Evolutionary conservation across 1,140 invertebrate genomes (phyloP).

Genomic region (Aphis gossypii): DNA sequence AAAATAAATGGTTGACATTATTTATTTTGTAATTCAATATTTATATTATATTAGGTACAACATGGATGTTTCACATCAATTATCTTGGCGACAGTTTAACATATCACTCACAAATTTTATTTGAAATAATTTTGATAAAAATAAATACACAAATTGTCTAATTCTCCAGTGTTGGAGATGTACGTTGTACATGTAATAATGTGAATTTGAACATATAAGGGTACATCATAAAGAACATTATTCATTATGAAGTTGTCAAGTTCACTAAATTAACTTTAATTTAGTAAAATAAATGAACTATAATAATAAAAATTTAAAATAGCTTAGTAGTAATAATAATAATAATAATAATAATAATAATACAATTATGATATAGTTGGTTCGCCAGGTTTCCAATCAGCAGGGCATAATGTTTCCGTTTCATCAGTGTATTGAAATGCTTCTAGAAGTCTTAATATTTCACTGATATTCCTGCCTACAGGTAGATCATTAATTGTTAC

Average conservation of each 20-base stretch:
- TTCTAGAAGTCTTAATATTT: conserved; percentile 69
- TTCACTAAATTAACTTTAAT: not conserved
- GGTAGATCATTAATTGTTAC: conserved; percentile 70
- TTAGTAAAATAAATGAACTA: not conserved
- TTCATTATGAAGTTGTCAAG: not conserved
- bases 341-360: conserved; percentile 44
- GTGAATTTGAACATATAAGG: not conserved
- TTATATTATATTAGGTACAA: not conserved
- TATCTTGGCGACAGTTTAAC: not conserved
- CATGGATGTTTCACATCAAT: not conserved
- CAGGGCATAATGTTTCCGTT: conserved; percentile 60
- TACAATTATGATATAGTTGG: conserved; percentile 53
- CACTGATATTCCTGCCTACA: conserved; percentile 72
- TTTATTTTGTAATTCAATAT: not conserved
- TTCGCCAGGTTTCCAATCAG: conserved; percentile 61
- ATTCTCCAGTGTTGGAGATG: not conserved
- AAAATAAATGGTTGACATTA: conserved; percentile 55
- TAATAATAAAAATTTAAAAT: conserved; percentile 13
- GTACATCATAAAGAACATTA: not conserved
- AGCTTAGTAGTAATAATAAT: not conserved
- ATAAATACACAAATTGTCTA: not conserved
- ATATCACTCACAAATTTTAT: not conserved
- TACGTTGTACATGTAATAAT: not conserved
- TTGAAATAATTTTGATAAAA: not conserved
- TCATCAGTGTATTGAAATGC: conserved; percentile 73